Evolutionary conservation across 2,113 vertebrate species (phyloP).

Genomic region (Semnornis frantzii): DNA sequence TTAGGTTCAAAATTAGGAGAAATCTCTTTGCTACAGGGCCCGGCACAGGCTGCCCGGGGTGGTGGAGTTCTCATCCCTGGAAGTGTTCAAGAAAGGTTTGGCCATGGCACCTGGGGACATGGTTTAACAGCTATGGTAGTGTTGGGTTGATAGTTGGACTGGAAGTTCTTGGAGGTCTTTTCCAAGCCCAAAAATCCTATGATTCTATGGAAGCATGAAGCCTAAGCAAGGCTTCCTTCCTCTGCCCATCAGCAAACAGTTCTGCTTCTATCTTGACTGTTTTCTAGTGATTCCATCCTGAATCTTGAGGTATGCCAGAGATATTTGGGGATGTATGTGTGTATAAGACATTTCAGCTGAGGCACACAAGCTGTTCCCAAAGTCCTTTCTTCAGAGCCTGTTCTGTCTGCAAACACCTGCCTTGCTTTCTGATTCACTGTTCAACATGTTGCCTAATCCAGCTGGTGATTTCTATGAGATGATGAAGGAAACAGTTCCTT

Average conservation of each 20-base stretch:
- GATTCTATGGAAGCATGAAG: neutral
- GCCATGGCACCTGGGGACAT: no score
- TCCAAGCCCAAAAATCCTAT: no score
- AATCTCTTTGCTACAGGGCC: no score
- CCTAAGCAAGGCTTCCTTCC: neutral
- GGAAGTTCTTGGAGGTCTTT: no score
- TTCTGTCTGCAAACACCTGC: neutral
- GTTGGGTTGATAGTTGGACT: no score
- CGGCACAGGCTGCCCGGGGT: no score
- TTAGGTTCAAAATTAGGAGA: no score
- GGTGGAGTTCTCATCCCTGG: no score
- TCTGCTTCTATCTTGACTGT: no score
- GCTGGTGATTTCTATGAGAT: neutral
- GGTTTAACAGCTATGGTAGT: no score
- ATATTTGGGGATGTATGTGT: neutral
- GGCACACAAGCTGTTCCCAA: constrained; percentile 13
- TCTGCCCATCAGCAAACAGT: neutral
- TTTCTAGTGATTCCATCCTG: neutral
- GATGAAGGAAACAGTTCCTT: constrained; percentile 8
- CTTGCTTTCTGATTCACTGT: constrained; percentile 27
- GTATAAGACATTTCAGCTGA: constrained; percentile 1
- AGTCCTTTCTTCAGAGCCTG: neutral
- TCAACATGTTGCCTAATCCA: constrained; percentile 28
- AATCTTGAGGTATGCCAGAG: neutral
- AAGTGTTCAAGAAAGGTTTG: no score